These are phyloP conservation scores for Redunca redunca DNA, from an alignment of 2,113 vertebrate genomes.

Conservation along the genomic window DNA sequence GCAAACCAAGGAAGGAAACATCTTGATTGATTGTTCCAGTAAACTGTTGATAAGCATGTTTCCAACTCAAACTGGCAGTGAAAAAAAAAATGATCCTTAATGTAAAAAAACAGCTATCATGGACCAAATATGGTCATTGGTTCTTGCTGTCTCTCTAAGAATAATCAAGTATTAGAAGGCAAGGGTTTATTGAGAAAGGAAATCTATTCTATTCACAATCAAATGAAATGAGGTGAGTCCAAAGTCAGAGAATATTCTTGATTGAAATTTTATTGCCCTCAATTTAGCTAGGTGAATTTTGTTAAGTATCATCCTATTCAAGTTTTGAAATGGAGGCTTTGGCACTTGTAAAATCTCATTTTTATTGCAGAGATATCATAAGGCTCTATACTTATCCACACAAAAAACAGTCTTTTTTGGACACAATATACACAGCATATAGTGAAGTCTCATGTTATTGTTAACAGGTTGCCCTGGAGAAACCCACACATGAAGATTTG, in stretches of 20 bases:
- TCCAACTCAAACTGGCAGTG: background rate
- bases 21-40: background rate
- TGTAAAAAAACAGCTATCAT: background rate
- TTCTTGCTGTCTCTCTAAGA: background rate
- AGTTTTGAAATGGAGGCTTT: slow-evolving; percentile 31
- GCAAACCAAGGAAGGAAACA: background rate
- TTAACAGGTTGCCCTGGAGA: background rate
- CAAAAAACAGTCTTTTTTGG: background rate
- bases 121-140: background rate
- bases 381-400: slow-evolving; percentile 22
- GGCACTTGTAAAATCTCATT: slow-evolving; percentile 43
- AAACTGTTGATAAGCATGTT: background rate
- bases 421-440: background rate
- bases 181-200: slow-evolving; percentile 24
- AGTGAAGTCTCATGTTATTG: background rate
- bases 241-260: slow-evolving; percentile 52
- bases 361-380: slow-evolving; percentile 19
- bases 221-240: slow-evolving; percentile 36
- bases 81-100: background rate
- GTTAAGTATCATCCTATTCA: slow-evolving; percentile 13
- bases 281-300: slow-evolving; percentile 50
- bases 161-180: slow-evolving; percentile 23
- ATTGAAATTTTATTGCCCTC: slow-evolving; percentile 48
- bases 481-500: background rate
- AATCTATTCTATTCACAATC: slow-evolving; percentile 45